Base-by-base conservation (phyloP, 2,888 invertebrate genomes). In the Drosophila prostipennis region DNA sequence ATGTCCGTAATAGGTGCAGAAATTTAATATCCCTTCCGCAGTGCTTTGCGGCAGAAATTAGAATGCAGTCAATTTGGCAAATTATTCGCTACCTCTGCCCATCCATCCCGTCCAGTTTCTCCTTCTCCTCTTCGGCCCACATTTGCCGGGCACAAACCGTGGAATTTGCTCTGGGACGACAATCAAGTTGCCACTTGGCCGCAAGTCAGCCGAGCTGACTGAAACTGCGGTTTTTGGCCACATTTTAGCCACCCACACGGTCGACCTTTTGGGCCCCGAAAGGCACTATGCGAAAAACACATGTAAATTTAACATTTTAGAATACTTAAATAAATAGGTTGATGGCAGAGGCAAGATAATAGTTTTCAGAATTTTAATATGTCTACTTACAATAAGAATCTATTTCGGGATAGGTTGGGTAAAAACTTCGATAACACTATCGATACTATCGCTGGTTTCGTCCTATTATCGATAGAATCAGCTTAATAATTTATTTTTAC, bases 201-300 rank as follows among this genome's bases (percentile, higher is more conserved):
- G 43, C 43, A 43, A 43, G 43, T 23, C 19, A 42, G 42, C 19
- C 42, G 19, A 23, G 16, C 36, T 36, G 34, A 6, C 60, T 43
- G 42, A 49, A 60, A 43, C 29, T 43, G 63, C 19, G 61, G 63
- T 32, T 37, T 29, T 7, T 36, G 40, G 19, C 43, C 36, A 43
- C 42, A 26, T 51, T 61, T 43, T 34, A 37, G 37, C 42, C 42
- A 40, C 40, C 8, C 40, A 16, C 16, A 10, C 16, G 19, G 6
- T 14, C 19, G 19, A 23, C 40, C 19, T 42, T 19, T 19, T 23
- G 42, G 42, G 11, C 11, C 42, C 19, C 14, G 16, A 13, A 40
- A 10, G 0, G 10, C 42, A 42, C 42, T 16, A 2, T 2, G 16
- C 40, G 40, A 40, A 16, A 40, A 40, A 29, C 7, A 29, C 29